Conservation (phyloP, 2,113 vertebrate species). For the Indri indri region DNA sequence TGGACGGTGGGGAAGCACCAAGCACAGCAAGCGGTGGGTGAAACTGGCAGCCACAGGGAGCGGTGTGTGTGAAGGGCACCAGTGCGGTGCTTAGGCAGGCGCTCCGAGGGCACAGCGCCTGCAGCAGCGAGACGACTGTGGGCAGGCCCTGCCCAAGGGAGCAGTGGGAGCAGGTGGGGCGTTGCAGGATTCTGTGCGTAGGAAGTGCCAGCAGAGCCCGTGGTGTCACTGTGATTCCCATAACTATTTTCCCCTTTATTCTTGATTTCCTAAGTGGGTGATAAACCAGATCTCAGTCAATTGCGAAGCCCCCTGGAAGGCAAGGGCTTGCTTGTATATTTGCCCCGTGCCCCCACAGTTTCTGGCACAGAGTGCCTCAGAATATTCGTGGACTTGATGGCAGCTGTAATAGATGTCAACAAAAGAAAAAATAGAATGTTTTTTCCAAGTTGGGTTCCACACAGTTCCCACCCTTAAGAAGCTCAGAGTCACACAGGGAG, state of each 20-base stretch:
- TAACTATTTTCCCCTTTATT: neutral
- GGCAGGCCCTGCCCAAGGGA: too few species aligned
- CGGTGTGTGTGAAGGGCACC: neutral
- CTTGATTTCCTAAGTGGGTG: neutral
- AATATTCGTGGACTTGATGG: neutral
- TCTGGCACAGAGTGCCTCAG: neutral
- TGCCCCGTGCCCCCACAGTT: too few species aligned
- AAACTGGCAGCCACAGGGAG: rapidly evolving
- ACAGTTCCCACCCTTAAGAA: neutral
- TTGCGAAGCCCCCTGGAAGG: neutral
- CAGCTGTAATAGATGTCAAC: neutral
- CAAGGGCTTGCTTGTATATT: too few species aligned
- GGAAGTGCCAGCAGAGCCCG: too few species aligned
- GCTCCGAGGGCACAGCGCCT: neutral
- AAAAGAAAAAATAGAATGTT: rapidly evolving
- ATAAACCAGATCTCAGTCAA: neutral
- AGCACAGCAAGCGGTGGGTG: neutral
- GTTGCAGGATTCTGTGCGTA: too few species aligned
- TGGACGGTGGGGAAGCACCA: neutral
- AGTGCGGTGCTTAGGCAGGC: neutral
- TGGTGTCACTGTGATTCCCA: neutral
- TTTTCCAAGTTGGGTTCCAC: neutral
- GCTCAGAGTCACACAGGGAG: neutral
- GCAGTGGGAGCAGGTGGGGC: rapidly evolving
- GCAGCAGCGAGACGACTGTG: too few species aligned